Conservation (phyloP, 2,113 vertebrate species). For the Caretta caretta region DNA sequence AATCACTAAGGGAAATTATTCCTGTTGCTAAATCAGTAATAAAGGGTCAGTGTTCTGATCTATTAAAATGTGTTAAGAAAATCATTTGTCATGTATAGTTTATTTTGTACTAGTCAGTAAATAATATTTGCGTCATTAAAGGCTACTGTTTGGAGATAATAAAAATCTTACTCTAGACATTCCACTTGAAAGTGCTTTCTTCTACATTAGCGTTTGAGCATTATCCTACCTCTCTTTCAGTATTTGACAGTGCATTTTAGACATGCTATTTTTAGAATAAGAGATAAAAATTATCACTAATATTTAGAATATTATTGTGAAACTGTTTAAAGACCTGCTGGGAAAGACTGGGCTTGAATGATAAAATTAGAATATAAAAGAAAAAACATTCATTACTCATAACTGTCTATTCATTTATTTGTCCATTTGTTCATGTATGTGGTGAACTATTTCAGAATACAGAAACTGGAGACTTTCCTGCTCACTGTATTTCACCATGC, state of each 20-base stretch:
- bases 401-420: constrained; percentile 73
- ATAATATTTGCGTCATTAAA: background rate
- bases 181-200: constrained; percentile 4
- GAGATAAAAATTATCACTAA: constrained; percentile 47
- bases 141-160: background rate
- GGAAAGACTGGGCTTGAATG: background rate
- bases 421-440: constrained; percentile 74
- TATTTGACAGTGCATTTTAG: constrained; percentile 27
- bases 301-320: constrained; percentile 51
- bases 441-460: constrained; percentile 61
- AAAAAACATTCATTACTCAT: constrained; percentile 58
- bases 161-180: background rate
- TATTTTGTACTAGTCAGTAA: background rate
- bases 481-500: constrained; percentile 78
- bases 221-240: background rate
- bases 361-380: constrained; percentile 56
- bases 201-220: constrained; percentile 6
- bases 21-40: background rate
- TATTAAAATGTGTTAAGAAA: background rate
- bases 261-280: constrained; percentile 29
- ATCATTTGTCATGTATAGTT: background rate
- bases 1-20: constrained; percentile 22
- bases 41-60: background rate
- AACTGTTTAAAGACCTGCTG: constrained; percentile 60
- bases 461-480: constrained; percentile 71